Evolutionary conservation across 92 coral and sea anemone species (phyloP).

Genomic region (Pocillopora grandis): DNA sequence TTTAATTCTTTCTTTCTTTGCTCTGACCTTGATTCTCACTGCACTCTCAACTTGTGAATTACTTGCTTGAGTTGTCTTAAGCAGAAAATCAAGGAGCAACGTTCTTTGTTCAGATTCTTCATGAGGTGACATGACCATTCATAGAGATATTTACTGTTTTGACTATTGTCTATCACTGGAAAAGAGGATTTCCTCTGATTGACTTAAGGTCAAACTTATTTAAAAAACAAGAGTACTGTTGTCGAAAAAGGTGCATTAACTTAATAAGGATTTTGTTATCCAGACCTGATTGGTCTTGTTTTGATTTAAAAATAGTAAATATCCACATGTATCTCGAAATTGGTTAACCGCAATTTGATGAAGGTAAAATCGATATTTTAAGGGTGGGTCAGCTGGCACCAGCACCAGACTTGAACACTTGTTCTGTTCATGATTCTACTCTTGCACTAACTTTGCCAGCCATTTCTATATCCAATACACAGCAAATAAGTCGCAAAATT

Average conservation of each 20-base stretch:
- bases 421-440: neutral
- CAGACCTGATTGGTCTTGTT: neutral
- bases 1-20: too few relatives aligned
- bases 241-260: neutral
- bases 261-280: too few relatives aligned
- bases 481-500: too few relatives aligned
- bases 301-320: neutral
- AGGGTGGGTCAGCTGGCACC: neutral
- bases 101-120: too few relatives aligned
- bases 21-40: too few relatives aligned
- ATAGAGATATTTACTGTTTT: neutral
- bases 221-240: neutral
- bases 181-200: neutral
- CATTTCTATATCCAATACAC: too few relatives aligned
- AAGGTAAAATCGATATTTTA: neutral
- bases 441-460: neutral
- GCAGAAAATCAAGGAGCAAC: too few relatives aligned
- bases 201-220: neutral
- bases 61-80: too few relatives aligned
- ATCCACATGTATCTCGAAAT: neutral
- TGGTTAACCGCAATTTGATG: constrained; percentile 7
- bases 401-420: neutral
- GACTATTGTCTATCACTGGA: neutral
- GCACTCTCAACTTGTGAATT: too few relatives aligned
- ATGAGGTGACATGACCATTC: too few relatives aligned